Conservation (phyloP, 1,140 invertebrate species). For the Reticulitermes speratus region DNA sequence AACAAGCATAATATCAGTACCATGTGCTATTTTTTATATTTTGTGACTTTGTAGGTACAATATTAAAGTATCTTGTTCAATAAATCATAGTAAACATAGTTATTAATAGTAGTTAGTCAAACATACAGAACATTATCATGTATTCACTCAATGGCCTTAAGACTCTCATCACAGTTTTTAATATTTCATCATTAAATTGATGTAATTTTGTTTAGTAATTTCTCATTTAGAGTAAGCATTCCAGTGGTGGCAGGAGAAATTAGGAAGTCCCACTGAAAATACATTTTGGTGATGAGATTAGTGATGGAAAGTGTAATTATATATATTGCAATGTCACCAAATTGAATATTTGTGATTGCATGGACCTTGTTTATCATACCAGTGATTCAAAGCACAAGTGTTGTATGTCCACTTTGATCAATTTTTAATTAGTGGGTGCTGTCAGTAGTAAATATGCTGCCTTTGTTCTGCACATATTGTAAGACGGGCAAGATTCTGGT, state of each 20-base stretch:
- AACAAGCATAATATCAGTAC: constrained; percentile 26
- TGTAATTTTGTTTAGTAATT: constrained; percentile 25
- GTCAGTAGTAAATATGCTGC: too few relatives aligned
- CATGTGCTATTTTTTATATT: constrained; percentile 36
- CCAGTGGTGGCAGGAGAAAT: neutral
- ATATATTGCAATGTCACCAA: neutral
- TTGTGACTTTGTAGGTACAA: constrained; percentile 30
- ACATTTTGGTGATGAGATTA: neutral
- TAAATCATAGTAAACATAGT: constrained; percentile 22
- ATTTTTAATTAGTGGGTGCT: too few relatives aligned
- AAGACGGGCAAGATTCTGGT: too few relatives aligned
- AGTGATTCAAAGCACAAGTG: too few relatives aligned
- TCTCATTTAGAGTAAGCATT: neutral
- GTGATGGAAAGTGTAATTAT: neutral
- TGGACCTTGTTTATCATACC: neutral
- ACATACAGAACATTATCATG: constrained; percentile 23
- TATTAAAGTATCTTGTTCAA: constrained; percentile 31
- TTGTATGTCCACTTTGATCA: too few relatives aligned
- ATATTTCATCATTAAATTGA: constrained; percentile 25
- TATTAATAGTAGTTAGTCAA: constrained; percentile 31
- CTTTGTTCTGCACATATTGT: too few relatives aligned
- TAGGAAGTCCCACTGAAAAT: too few relatives aligned
- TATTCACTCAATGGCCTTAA: constrained; percentile 35
- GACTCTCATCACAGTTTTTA: constrained; percentile 29
- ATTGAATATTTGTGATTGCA: neutral